Evolutionary conservation across 2,797 vertebrate genomes (phyloP).

Genomic region (Halcyon chelicuti): DNA sequence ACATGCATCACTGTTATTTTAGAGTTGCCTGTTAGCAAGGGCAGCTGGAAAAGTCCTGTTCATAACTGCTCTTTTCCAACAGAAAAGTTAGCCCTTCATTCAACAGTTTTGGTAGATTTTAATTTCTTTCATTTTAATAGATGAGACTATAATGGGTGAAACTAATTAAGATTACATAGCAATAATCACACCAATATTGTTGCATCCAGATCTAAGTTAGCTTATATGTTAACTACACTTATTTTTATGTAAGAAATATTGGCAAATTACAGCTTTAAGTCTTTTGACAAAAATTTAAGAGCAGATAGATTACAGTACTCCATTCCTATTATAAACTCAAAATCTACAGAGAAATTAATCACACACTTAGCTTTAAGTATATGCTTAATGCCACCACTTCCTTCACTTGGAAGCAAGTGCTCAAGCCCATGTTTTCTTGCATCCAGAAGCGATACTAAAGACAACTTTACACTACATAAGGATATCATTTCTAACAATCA

Average conservation of each 20-base stretch:
- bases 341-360: constrained; percentile 5
- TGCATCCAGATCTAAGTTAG: neutral
- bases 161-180: neutral
- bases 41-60: constrained; percentile 33
- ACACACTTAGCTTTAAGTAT: neutral
- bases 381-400: neutral
- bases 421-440: neutral
- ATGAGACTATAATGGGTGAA: neutral
- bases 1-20: constrained; percentile 61
- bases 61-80: constrained; percentile 27
- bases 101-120: neutral
- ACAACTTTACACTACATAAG: neutral
- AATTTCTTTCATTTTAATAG: constrained; percentile 17
- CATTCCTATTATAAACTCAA: neutral
- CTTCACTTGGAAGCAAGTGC: neutral
- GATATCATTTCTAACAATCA: neutral
- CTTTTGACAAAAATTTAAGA: neutral
- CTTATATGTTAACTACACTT: neutral
- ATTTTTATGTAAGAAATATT: neutral
- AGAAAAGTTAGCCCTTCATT: neutral
- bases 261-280: neutral
- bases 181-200: neutral
- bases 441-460: neutral
- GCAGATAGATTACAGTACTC: neutral
- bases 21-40: constrained; percentile 61